A percentile compares a stretch with the other conserved stretches of the same genome.
phyloP scores from a whole-genome alignment of 2,797 vertebrate species.

The Mustela erminea region DNA sequence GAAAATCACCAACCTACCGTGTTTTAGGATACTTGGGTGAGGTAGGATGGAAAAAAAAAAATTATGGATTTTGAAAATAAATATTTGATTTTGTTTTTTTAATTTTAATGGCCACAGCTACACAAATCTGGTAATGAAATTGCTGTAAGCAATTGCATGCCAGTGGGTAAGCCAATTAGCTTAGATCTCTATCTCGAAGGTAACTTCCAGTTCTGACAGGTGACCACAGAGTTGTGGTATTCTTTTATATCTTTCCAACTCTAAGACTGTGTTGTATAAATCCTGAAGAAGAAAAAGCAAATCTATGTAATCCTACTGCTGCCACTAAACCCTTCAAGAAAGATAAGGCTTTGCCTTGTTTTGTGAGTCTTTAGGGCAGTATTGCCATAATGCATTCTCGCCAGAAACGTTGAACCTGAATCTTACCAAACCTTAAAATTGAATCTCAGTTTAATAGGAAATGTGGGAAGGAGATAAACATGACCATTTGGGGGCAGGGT shows the following conservation, averaged over 20 bases:
- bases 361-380: neutral
- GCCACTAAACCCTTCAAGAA: neutral
- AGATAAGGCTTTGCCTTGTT: neutral
- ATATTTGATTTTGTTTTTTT: neutral
- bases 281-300: neutral
- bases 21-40: neutral
- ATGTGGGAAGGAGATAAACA: neutral
- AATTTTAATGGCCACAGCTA: neutral
- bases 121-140: neutral
- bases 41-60: neutral
- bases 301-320: neutral
- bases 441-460: neutral
- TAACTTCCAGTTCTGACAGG: neutral
- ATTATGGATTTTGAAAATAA: slow-evolving; percentile 22
- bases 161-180: neutral
- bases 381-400: neutral
- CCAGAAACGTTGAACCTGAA: neutral
- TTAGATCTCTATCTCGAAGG: neutral
- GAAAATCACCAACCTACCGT: neutral
- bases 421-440: neutral
- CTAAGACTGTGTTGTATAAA: neutral
- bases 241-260: neutral
- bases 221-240: neutral
- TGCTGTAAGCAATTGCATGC: neutral
- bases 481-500: neutral